A percentile compares a stretch with the other conserved stretches of the same genome.
Conservation (phyloP, 2,888 invertebrate genomes). For the Cerastis rubricosa region DNA sequence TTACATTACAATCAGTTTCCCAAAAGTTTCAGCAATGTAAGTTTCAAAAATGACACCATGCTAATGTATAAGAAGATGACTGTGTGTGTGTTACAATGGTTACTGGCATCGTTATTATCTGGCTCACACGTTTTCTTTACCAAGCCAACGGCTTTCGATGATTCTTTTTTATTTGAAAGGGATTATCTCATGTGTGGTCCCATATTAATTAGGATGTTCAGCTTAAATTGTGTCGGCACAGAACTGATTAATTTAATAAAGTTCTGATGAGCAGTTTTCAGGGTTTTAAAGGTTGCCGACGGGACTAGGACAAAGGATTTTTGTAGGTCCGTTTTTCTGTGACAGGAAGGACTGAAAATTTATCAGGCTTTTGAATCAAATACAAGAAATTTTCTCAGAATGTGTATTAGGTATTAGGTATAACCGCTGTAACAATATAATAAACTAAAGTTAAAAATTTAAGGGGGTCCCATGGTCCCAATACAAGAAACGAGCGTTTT, state of each 20-base stretch:
- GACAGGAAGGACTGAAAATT: too few relatives aligned
- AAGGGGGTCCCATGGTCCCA: not conserved
- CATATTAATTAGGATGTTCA: too few relatives aligned
- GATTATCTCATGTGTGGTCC: not conserved
- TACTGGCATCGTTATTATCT: not conserved
- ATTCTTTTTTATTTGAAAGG: not conserved
- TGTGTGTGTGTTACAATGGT: not conserved
- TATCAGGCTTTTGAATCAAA: too few relatives aligned
- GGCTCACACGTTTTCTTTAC: not conserved
- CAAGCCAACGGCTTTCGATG: not conserved
- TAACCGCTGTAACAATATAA: too few relatives aligned
- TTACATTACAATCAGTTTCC: not conserved
- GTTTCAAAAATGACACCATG: not conserved
- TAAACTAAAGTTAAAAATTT: not conserved
- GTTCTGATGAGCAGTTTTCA: too few relatives aligned
- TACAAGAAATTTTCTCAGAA: too few relatives aligned
- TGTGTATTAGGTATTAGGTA: too few relatives aligned
- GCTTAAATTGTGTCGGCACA: too few relatives aligned
- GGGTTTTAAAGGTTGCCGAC: too few relatives aligned
- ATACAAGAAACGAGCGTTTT: not conserved
- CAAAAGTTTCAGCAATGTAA: slow-evolving; percentile 7
- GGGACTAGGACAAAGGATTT: too few relatives aligned
- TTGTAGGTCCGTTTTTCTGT: too few relatives aligned
- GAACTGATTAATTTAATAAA: too few relatives aligned
- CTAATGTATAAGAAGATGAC: not conserved